These are phyloP conservation scores for Amiota mariae DNA, from an alignment of 2,888 invertebrate species.

Conservation along the genomic window DNA sequence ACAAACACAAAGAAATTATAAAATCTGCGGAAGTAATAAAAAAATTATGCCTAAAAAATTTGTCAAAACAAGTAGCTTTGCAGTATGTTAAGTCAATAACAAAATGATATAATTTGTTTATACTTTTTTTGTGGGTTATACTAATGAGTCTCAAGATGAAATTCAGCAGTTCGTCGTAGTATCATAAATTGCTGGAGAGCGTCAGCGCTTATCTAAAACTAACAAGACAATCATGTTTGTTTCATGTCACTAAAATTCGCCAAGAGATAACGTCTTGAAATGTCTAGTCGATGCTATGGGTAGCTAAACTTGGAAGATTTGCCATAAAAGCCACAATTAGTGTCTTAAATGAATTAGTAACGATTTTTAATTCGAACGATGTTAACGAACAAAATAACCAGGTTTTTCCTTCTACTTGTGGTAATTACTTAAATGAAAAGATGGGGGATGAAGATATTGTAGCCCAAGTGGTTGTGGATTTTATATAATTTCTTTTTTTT, in stretches of 20 bases:
- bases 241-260: slow-evolving; percentile 50
- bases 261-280: slow-evolving; percentile 34
- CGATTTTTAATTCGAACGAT: slow-evolving; percentile 71
- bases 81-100: too few relatives aligned
- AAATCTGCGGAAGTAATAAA: too few relatives aligned
- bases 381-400: slow-evolving; percentile 69
- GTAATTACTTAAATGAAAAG: slow-evolving; percentile 55
- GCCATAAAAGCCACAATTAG: slow-evolving; percentile 64
- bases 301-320: slow-evolving; percentile 42
- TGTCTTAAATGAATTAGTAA: slow-evolving; percentile 61
- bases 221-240: slow-evolving; percentile 48
- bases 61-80: too few relatives aligned
- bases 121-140: too few relatives aligned
- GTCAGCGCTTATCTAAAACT: slow-evolving; percentile 37
- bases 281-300: too few relatives aligned
- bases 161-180: slow-evolving; percentile 52
- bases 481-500: not conserved
- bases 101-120: too few relatives aligned
- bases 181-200: slow-evolving; percentile 58
- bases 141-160: not conserved
- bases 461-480: too few relatives aligned
- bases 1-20: too few relatives aligned
- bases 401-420: slow-evolving; percentile 68
- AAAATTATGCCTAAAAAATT: too few relatives aligned
- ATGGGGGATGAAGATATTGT: not conserved